phyloP scores from a whole-genome alignment of 2,888 invertebrate species.

The Syrphus vitripennis region DNA sequence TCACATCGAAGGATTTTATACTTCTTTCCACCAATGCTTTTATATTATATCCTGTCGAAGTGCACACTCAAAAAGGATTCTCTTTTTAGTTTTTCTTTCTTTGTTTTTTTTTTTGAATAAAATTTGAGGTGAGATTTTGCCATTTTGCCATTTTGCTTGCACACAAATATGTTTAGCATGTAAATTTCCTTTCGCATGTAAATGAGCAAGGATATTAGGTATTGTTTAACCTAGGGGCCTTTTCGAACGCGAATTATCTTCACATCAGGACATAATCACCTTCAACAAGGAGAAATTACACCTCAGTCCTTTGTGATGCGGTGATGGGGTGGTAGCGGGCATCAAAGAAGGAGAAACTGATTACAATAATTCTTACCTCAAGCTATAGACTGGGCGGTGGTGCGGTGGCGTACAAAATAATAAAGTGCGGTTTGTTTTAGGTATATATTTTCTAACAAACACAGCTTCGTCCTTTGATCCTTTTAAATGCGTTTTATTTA shows the following conservation, averaged over 20 bases:
- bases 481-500: slow-evolving; percentile 68
- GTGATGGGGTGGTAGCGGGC: no score
- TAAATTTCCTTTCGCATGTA: slow-evolving; percentile 69
- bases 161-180: slow-evolving; percentile 70
- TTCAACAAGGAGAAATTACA: slow-evolving; percentile 23
- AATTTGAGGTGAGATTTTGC: slow-evolving; percentile 67
- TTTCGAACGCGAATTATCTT: slow-evolving; percentile 67
- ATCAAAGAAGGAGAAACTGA: slow-evolving; percentile 14
- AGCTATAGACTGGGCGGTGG: slow-evolving; percentile 14
- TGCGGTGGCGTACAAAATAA: not conserved
- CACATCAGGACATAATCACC: slow-evolving; percentile 70
- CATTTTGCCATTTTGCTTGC: slow-evolving; percentile 15
- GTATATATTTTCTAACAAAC: not conserved
- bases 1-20: slow-evolving; percentile 44
- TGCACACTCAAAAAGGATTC: slow-evolving; percentile 42
- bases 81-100: not conserved
- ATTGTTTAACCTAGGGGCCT: slow-evolving; percentile 37
- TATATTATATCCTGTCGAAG: slow-evolving; percentile 26
- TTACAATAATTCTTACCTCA: slow-evolving; percentile 55
- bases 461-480: slow-evolving; percentile 57
- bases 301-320: slow-evolving; percentile 43
- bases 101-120: not conserved
- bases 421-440: not conserved
- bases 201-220: slow-evolving; percentile 57
- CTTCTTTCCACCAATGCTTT: slow-evolving; percentile 8